phyloP scores from a whole-genome alignment of 2,797 vertebrate genomes.

The Arrhamphus sclerolepis region DNA sequence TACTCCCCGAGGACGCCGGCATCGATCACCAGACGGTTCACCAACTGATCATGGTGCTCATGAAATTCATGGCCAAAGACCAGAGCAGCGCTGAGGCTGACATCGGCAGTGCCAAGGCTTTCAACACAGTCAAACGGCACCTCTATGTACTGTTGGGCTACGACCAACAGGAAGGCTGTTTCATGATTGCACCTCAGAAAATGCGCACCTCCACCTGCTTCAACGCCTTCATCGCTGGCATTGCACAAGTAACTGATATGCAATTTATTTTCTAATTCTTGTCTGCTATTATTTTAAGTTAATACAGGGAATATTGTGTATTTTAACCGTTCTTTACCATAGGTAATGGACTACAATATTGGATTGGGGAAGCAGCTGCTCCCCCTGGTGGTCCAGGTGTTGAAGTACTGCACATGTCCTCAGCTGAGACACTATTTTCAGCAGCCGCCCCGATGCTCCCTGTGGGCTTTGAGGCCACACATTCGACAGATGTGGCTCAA shows the following conservation, averaged over 20 bases:
- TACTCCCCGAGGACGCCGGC: slow-evolving; percentile 94
- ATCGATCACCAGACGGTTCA: slow-evolving; percentile 99
- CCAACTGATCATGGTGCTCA: slow-evolving; percentile 97
- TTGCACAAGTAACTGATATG: slow-evolving; percentile 87
- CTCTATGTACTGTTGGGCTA: slow-evolving; percentile 95
- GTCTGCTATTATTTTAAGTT: too few relatives aligned
- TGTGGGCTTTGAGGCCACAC: slow-evolving; percentile 95
- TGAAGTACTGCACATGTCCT: slow-evolving; percentile 97
- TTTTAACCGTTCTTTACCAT: slow-evolving; percentile 44
- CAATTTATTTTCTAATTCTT: neutral
- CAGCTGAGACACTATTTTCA: slow-evolving; percentile 98
- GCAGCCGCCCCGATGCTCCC: slow-evolving; percentile 96
- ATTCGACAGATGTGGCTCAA: slow-evolving; percentile 99
- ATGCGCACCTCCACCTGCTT: slow-evolving; percentile 98
- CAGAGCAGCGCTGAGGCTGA: slow-evolving; percentile 95
- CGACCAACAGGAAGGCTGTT: slow-evolving; percentile 98
- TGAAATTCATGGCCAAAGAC: slow-evolving; percentile 99
- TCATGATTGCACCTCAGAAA: slow-evolving; percentile 99
- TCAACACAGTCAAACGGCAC: slow-evolving; percentile 97
- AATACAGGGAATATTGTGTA: neutral
- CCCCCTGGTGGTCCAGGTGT: slow-evolving; percentile 96
- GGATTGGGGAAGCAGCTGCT: slow-evolving; percentile 95
- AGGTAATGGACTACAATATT: slow-evolving; percentile 99
- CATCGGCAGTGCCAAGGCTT: slow-evolving; percentile 97
- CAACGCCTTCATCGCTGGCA: slow-evolving; percentile 97